Percentiles rank a stretch among this genome's conserved stretches.
These are phyloP conservation scores for Neoascia interrupta DNA, from an alignment of 2,888 invertebrate genomes.

Conservation along the genomic window DNA sequence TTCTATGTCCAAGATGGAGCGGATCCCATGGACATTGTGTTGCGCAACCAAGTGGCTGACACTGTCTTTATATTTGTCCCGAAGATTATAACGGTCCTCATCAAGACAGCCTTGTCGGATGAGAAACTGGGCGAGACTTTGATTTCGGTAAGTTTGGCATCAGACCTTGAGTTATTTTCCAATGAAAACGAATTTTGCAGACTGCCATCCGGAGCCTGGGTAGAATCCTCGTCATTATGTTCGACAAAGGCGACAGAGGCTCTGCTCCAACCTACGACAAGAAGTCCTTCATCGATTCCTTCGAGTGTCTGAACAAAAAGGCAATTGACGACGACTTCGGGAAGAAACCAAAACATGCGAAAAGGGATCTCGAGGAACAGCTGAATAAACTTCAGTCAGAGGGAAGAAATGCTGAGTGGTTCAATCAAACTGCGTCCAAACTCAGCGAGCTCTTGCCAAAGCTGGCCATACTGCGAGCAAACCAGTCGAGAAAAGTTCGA, in stretches of 20 bases:
- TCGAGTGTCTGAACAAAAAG: constrained; percentile 56
- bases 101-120: constrained; percentile 80
- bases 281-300: constrained; percentile 69
- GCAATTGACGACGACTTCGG: constrained; percentile 55
- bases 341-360: constrained; percentile 71
- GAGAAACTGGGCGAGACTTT: constrained; percentile 82
- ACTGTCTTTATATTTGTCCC: constrained; percentile 83
- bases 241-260: constrained; percentile 74
- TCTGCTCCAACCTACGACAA: constrained; percentile 42
- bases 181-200: constrained; percentile 60
- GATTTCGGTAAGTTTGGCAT: constrained; percentile 80
- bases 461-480: constrained; percentile 81
- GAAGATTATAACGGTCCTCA: constrained; percentile 81
- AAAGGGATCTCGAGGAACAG: constrained; percentile 71
- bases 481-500: constrained; percentile 84
- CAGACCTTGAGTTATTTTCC: neutral
- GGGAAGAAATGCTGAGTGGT: constrained; percentile 79
- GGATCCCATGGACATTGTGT: constrained; percentile 81
- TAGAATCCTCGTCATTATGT: constrained; percentile 75
- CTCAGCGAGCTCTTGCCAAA: constrained; percentile 77
- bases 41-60: constrained; percentile 81
- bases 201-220: constrained; percentile 75
- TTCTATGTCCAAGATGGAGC: constrained; percentile 82
- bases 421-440: constrained; percentile 75
- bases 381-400: constrained; percentile 72